Evolutionary conservation across 2,888 invertebrate species (phyloP).

Genomic region (Drosophila suboccidentalis): DNA sequence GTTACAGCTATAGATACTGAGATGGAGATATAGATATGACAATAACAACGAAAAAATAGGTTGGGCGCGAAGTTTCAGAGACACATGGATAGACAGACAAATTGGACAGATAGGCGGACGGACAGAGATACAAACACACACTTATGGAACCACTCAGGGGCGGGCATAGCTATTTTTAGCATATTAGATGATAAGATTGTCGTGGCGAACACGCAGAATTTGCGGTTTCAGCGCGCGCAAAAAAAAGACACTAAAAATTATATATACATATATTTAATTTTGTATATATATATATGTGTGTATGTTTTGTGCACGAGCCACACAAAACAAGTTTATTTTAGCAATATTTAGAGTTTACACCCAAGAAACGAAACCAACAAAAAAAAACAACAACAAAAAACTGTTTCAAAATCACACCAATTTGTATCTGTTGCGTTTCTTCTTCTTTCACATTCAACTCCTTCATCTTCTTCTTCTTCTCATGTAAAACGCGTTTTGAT

Average conservation of each 20-base stretch:
- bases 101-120: constrained; percentile 9
- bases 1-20: constrained; percentile 41
- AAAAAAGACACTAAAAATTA: constrained; percentile 39
- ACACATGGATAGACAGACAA: constrained; percentile 25
- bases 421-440: constrained; percentile 34
- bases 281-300: constrained; percentile 22
- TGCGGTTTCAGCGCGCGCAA: constrained; percentile 61
- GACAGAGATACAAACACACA: constrained; percentile 22
- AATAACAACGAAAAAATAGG: constrained; percentile 48
- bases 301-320: constrained; percentile 43
- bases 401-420: constrained; percentile 46
- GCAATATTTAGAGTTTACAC: constrained; percentile 54
- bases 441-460: not conserved
- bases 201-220: constrained; percentile 70
- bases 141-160: constrained; percentile 61
- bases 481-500: constrained; percentile 47
- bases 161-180: constrained; percentile 71
- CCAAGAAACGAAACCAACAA: constrained; percentile 25
- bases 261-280: constrained; percentile 36
- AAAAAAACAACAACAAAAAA: constrained; percentile 2
- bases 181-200: constrained; percentile 76
- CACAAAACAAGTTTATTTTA: constrained; percentile 60
- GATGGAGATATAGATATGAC: constrained; percentile 32
- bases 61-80: constrained; percentile 64
- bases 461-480: not conserved